These are phyloP conservation scores for Merops nubicus DNA, from an alignment of 2,113 vertebrate species.

Conservation along the genomic window DNA sequence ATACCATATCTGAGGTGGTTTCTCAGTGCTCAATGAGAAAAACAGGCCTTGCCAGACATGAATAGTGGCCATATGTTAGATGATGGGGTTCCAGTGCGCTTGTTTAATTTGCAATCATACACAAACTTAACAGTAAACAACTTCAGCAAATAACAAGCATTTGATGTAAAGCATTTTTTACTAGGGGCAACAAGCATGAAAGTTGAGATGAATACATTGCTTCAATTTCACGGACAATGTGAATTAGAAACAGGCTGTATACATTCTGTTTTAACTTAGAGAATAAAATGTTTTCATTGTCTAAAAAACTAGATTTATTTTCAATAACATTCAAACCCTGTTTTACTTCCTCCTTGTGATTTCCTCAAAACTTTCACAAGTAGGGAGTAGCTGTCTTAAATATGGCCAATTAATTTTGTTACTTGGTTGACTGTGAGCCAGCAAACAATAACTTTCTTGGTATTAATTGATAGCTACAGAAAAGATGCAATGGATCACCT, in stretches of 20 bases:
- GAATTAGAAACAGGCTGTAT: slow-evolving; percentile 72
- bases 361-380: neutral
- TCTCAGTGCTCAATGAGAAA: neutral
- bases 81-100: neutral
- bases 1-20: neutral
- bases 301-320: slow-evolving; percentile 54
- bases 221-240: slow-evolving; percentile 50
- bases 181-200: slow-evolving; percentile 51
- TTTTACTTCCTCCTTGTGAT: slow-evolving; percentile 48
- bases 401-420: slow-evolving; percentile 15
- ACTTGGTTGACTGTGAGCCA: neutral
- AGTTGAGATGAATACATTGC: slow-evolving; percentile 58
- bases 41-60: neutral
- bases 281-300: slow-evolving; percentile 65
- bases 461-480: slow-evolving; percentile 25
- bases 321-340: slow-evolving; percentile 38
- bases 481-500: slow-evolving; percentile 16
- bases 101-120: slow-evolving; percentile 60
- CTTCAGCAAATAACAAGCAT: slow-evolving; percentile 44
- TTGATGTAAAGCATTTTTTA: slow-evolving; percentile 66
- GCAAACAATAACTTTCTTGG: slow-evolving; percentile 9
- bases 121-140: slow-evolving; percentile 63
- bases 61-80: neutral
- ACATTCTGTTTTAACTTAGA: slow-evolving; percentile 66
- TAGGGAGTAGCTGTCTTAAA: slow-evolving; percentile 2